These are phyloP conservation scores for Steinernema hermaphroditum DNA, from an alignment of 2,888 invertebrate species.

Conservation along the genomic window DNA sequence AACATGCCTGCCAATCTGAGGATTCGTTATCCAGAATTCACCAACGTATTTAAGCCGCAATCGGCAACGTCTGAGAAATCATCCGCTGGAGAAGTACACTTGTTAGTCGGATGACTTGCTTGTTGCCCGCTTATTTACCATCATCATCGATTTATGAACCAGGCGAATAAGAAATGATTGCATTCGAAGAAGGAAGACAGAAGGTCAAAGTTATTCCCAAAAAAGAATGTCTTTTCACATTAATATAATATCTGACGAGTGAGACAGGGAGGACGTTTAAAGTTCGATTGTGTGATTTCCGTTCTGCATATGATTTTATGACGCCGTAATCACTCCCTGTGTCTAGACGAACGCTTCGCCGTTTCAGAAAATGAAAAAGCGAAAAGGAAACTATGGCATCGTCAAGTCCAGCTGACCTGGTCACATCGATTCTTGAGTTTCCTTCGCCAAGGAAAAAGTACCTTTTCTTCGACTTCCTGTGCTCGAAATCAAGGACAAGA, in stretches of 20 bases:
- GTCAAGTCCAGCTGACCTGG: too few species aligned
- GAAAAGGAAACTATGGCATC: too few species aligned
- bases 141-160: slow-evolving; percentile 13
- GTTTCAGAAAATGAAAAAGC: too few species aligned
- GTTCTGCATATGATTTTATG: too few species aligned
- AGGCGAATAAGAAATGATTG: neutral
- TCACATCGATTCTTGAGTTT: too few species aligned
- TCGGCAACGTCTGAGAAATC: neutral
- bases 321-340: too few species aligned
- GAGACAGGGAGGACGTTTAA: too few species aligned
- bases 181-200: neutral
- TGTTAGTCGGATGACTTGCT: neutral
- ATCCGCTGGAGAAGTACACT: slow-evolving; percentile 2
- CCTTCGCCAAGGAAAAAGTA: too few species aligned
- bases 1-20: neutral
- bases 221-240: neutral
- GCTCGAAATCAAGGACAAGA: neutral
- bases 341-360: too few species aligned
- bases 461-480: too few species aligned
- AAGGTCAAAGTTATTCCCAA: neutral
- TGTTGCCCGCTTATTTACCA: slow-evolving; percentile 12
- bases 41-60: neutral
- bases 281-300: too few species aligned
- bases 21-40: neutral
- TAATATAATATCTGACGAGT: too few species aligned